Conservation (phyloP, 2,888 invertebrate genomes). For the Muscina levida region DNA sequence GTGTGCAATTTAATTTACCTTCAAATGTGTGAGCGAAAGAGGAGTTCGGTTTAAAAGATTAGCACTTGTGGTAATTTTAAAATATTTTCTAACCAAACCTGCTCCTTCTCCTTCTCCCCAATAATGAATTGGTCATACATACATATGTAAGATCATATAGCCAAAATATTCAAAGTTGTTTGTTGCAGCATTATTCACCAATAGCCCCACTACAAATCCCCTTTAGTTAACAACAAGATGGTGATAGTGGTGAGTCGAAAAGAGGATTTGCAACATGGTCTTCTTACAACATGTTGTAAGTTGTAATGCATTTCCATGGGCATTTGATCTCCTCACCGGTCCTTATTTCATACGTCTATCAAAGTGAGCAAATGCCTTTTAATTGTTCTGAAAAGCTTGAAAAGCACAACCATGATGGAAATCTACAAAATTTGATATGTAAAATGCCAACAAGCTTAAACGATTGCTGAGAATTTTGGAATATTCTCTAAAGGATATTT, state of each 20-base stretch:
- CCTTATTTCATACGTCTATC: too few relatives aligned
- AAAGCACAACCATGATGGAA: too few relatives aligned
- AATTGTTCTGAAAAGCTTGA: too few relatives aligned
- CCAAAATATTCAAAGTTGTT: constrained; percentile 21
- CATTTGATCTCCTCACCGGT: too few relatives aligned
- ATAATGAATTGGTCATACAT: too few relatives aligned
- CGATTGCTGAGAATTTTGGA: not conserved
- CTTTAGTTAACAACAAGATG: not conserved
- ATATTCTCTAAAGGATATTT: not conserved
- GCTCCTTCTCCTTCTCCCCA: too few relatives aligned
- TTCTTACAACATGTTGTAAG: constrained; percentile 17
- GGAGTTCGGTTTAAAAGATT: constrained; percentile 52
- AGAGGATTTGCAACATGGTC: constrained; percentile 22
- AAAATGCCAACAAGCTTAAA: too few relatives aligned
- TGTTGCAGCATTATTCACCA: constrained; percentile 12
- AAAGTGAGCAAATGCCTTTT: too few relatives aligned
- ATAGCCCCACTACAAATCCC: constrained; percentile 4
- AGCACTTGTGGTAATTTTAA: constrained; percentile 63
- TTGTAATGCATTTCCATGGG: too few relatives aligned
- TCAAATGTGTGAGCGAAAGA: constrained; percentile 6
- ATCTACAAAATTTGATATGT: too few relatives aligned
- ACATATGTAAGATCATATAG: too few relatives aligned
- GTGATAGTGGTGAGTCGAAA: not conserved
- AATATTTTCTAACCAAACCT: constrained; percentile 15
- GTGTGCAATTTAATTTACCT: constrained; percentile 29